Evolutionary conservation across 2,113 vertebrate genomes (phyloP), one percentile per base, ranked within the genome.

Genomic region (Zosterops lateralis): DNA sequence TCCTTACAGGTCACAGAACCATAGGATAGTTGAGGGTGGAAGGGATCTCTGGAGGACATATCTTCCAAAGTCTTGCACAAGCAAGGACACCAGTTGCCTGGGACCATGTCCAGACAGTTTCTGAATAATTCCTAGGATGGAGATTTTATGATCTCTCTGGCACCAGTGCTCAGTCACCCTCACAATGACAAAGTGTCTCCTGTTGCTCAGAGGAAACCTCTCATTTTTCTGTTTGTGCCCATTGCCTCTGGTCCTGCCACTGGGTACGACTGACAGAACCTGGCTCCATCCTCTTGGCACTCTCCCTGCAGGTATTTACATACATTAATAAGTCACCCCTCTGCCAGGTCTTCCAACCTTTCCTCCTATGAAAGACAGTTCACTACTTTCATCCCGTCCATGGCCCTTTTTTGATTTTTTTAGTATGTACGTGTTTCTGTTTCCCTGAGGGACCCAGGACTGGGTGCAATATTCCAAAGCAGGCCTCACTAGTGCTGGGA

Each of bases 91-190:
- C 15, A 26, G 20, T 26, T 47, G 3, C 9, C 26, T 31, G 29
- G 32, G 16, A 36, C 10, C 6, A 2, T 0, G 2, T 25, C 13
- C n/a, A 87, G 20, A 26, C 5, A 40, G 4, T 13, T 76, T 67
- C 58, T 24, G 1, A 76, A 7, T 42, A 40, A 67, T 9, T 53
- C 7, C 0, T 0, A 58, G 5, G 21, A 80, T 28, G 5, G 26
- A 68, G 10, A 45, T 11, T 50, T 40, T 28, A 47, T 15, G 26
- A n/a, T 14, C 2, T 77, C 34, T 24, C 5, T 51, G 32, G 4
- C 10, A 76, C 26, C 34, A 28, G 5, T 6, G 7, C 6, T 72
- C 1, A 0, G 18, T 76, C 44, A 60, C 3, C 4, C 12, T 66
- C 9, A 25, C 2, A 28, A 6, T 45, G 28, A 40, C 71, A 74